These are phyloP conservation scores for Halocynthia roretzi DNA, from an alignment of 23 tunicate genomes.

Conservation along the genomic window DNA sequence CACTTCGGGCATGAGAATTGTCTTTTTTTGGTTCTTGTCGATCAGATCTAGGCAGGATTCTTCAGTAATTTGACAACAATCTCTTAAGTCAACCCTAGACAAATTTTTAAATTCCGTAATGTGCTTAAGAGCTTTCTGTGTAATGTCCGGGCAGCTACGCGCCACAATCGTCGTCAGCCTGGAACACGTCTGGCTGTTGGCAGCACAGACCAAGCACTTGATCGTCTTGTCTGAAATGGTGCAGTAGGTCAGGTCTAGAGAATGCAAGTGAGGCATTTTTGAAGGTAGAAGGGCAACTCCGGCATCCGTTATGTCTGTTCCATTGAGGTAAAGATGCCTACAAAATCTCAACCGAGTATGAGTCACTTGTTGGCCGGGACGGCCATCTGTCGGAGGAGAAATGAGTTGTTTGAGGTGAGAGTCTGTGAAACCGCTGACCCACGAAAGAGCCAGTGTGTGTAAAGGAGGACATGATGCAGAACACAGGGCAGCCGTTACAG, in stretches of 20 bases:
- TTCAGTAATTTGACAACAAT: conserved; percentile 37
- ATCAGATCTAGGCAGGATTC: conserved; percentile 40
- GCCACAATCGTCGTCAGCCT: conserved; percentile 35
- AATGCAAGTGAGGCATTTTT: conserved; percentile 40
- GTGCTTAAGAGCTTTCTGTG: conserved; percentile 25
- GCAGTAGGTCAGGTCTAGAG: conserved; percentile 60
- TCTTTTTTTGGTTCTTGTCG: background rate
- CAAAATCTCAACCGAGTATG: conserved; percentile 60
- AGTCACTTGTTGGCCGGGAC: conserved; percentile 65
- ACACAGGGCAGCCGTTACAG: conserved; percentile 53
- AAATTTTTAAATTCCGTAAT: conserved; percentile 35
- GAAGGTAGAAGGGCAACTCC: conserved; percentile 41
- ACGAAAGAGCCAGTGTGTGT: conserved; percentile 59
- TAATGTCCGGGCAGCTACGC: conserved; percentile 51
- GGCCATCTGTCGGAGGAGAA: conserved; percentile 49
- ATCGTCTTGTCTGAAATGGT: conserved; percentile 48
- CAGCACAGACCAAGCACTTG: conserved; percentile 25
- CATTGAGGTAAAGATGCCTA: conserved; percentile 37
- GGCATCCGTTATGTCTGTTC: conserved; percentile 55
- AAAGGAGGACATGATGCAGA: conserved; percentile 77
- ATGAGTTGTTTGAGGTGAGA: conserved; percentile 56
- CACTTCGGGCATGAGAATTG: background rate
- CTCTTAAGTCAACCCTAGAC: conserved; percentile 39
- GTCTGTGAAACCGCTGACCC: conserved; percentile 63
- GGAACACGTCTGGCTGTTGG: conserved; percentile 1